These are phyloP conservation scores for Bambusicola thoracicus DNA, from an alignment of 2,113 vertebrate genomes.

Conservation along the genomic window DNA sequence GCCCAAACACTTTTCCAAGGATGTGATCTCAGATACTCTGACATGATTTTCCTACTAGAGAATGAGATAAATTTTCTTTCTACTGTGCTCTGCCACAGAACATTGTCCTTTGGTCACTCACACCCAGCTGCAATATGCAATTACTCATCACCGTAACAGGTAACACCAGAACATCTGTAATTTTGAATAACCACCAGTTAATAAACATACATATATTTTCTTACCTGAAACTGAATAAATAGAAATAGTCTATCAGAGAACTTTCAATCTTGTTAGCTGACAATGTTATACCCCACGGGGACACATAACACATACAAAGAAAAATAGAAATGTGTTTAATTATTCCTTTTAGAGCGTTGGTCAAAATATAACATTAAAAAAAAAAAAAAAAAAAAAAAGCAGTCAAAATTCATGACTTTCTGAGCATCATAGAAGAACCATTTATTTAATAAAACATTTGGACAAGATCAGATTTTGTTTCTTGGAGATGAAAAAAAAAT, in stretches of 20 bases:
- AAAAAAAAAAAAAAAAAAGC: neutral
- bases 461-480: neutral
- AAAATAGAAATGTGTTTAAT: neutral
- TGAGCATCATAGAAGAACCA: neutral
- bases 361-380: neutral
- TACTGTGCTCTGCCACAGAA: neutral
- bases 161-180: neutral
- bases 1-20: neutral
- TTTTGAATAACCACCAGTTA: neutral
- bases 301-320: neutral
- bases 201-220: neutral
- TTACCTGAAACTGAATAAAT: neutral
- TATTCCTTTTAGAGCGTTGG: neutral
- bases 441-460: conserved; percentile 17
- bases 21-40: neutral
- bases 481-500: neutral
- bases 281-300: neutral
- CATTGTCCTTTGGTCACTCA: neutral
- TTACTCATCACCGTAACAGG: neutral
- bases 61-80: neutral
- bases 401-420: neutral
- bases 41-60: neutral
- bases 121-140: neutral
- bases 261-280: neutral
- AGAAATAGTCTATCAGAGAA: neutral